Evolutionary conservation across 1,140 invertebrate genomes (phyloP).

Genomic region (Stratiolaelaps scimitus): DNA sequence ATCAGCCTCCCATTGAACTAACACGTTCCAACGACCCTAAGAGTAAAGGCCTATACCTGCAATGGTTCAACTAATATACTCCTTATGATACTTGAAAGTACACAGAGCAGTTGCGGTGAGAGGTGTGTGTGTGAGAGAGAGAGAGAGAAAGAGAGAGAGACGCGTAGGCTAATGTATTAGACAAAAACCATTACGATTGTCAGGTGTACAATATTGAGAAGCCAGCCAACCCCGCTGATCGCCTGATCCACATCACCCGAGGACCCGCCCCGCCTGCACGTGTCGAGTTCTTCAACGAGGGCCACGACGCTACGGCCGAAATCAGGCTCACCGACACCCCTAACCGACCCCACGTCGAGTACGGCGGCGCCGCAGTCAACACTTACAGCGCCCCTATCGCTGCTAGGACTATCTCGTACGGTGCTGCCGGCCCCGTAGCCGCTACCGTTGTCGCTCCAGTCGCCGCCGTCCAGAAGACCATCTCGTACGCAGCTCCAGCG

Average conservation of each 20-base stretch:
- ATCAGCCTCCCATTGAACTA: too few species aligned
- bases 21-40: too few species aligned
- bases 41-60: too few species aligned
- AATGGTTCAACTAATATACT: too few species aligned
- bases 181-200: too few species aligned
- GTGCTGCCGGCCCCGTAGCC: neutral
- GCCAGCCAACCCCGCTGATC: constrained; percentile 13
- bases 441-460: neutral
- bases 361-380: neutral
- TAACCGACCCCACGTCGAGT: constrained; percentile 1
- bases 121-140: too few species aligned
- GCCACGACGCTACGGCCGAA: neutral
- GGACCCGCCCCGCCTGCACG: neutral
- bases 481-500: constrained; percentile 18
- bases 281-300: constrained; percentile 14
- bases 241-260: constrained; percentile 17
- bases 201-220: constrained; percentile 9
- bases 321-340: neutral
- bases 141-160: too few species aligned
- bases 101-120: too few species aligned
- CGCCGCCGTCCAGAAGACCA: neutral
- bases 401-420: neutral
- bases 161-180: too few species aligned
- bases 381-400: neutral
- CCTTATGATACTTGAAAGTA: too few species aligned